phyloP scores from a whole-genome alignment of 2,797 vertebrate genomes.

The Anomalospiza imberbis region DNA sequence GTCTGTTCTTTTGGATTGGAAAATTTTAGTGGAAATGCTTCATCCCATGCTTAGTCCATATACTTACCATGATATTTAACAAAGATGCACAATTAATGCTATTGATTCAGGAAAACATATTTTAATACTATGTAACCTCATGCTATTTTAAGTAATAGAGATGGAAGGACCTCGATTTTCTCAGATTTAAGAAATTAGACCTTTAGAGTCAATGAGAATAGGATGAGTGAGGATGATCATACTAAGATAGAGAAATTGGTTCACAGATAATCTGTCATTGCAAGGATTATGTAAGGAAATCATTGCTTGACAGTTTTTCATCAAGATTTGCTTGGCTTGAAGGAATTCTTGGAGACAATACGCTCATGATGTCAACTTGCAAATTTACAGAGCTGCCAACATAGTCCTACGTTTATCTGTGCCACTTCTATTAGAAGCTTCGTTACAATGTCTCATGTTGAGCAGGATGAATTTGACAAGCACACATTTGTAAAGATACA shows the following conservation, averaged over 20 bases:
- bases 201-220: background rate
- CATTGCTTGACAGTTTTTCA: background rate
- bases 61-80: background rate
- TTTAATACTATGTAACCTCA: background rate
- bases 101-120: background rate
- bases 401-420: background rate
- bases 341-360: background rate
- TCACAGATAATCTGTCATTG: background rate
- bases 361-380: background rate
- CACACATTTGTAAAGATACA: background rate
- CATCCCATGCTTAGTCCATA: background rate
- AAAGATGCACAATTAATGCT: background rate
- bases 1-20: background rate
- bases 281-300: background rate
- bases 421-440: background rate
- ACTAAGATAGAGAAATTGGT: background rate
- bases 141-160: background rate
- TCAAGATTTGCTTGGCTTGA: background rate
- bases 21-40: background rate
- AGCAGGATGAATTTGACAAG: background rate
- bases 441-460: background rate
- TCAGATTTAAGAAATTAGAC: background rate
- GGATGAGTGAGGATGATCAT: background rate
- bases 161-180: background rate
- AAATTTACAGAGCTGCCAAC: background rate